Base-by-base conservation (phyloP, 1,140 invertebrate genomes). In the Drosophila setifemur region DNA sequence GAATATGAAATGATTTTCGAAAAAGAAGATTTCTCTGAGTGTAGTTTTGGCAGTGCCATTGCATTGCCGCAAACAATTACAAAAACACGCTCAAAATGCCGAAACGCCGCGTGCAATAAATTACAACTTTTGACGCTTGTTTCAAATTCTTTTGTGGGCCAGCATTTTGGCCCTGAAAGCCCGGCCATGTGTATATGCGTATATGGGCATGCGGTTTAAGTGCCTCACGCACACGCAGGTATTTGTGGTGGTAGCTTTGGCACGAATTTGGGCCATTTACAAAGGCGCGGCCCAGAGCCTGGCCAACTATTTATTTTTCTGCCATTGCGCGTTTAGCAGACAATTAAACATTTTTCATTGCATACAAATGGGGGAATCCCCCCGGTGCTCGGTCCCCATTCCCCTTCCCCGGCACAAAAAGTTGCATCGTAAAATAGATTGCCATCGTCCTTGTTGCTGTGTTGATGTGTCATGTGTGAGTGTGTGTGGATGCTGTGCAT, bases 261-360 rank as follows among this genome's bases (percentile, higher is more conserved):
- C 48, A 50, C 39, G 55, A 66, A 60, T 61, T 64, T 18, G 50
- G 54, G 33, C 37, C 58, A 55, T 69, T 60, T 79, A 66, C 64
- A 81, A 74, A 57, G 55, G 18, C 39, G 31, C 19, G 16, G 29
- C 26, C 21, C 31, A 18, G 16, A 25, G 29, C 21, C 39, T 25
- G 47, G 49, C 44, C 42, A 68, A 79, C 79, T 79, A 85, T 67
- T 85, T 83, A 68, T 61, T 69, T 79, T 19, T 64, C 44, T 53
- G 43, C 61, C 73, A 79, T 72, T 86, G 31, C 71, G 78, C 81
- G 76, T 74, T 85, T 85, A 85, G 81, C 81, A 76, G 81, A 74
- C 81, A 85, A 86, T 85, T 85, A 81, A 85, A 76, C 72, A 86
- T 86, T 85, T 85, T 85, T 86, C 75, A 87, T 86, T 73, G 76